A percentile compares a stretch with the other conserved stretches of the same genome.
These are phyloP conservation scores for Perizoma flavofasciatum DNA, from an alignment of 2,888 invertebrate species.

Conservation along the genomic window DNA sequence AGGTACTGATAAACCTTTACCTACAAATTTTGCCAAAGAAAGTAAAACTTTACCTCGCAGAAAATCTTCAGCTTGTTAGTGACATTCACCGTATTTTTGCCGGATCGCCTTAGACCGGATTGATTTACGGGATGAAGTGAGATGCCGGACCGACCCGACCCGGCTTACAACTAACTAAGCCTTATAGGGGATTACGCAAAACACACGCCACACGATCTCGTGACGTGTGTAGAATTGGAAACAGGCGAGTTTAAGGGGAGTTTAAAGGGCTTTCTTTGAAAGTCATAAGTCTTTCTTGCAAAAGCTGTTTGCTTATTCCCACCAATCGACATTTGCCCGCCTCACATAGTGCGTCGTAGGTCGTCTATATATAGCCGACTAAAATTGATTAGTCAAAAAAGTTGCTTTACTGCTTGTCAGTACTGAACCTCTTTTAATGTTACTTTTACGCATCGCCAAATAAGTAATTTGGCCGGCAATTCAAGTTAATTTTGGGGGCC, in stretches of 20 bases:
- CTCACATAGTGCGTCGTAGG: not conserved
- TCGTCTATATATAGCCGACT: not conserved
- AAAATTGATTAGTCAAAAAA: conserved; percentile 7
- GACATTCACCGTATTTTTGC: conserved; percentile 33
- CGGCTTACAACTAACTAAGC: conserved; percentile 74
- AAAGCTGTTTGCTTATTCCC: conserved; percentile 2
- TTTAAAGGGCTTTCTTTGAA: conserved; percentile 25
- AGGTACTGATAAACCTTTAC: no score
- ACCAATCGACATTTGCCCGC: not conserved
- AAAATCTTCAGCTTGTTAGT: conserved; percentile 34
- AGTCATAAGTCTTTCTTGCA: conserved; percentile 9
- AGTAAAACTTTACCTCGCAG: conserved; percentile 9
- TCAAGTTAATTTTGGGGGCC: conserved; percentile 31
- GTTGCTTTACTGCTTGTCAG: not conserved
- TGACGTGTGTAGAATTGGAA: conserved; percentile 70
- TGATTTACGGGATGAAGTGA: conserved; percentile 79
- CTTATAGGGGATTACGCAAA: conserved; percentile 74
- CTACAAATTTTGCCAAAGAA: not conserved
- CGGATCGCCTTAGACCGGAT: conserved; percentile 61
- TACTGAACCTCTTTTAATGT: conserved; percentile 20
- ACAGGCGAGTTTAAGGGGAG: conserved; percentile 43
- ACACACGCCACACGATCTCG: conserved; percentile 64
- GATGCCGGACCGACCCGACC: conserved; percentile 61
- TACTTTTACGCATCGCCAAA: conserved; percentile 25
- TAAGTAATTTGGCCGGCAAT: conserved; percentile 30